phyloP scores from a whole-genome alignment of 2,113 vertebrate species.

The Erythrocebus patas region DNA sequence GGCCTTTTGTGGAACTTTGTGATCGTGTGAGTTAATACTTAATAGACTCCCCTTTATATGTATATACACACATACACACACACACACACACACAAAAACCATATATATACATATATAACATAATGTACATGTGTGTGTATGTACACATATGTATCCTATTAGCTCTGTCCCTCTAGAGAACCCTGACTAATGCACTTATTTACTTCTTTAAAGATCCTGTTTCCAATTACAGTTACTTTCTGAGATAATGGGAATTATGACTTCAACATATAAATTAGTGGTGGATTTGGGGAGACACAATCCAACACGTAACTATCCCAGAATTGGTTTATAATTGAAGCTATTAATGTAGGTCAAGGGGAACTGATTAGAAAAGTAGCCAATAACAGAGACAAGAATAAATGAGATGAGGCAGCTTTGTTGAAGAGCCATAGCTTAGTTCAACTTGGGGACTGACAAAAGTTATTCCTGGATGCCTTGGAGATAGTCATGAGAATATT shows the following conservation, averaged over 20 bases:
- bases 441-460: neutral
- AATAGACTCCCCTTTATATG: too few species aligned
- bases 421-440: neutral
- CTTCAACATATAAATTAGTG: neutral
- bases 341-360: neutral
- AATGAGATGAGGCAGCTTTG: neutral
- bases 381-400: neutral
- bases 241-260: neutral
- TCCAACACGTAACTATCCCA: neutral
- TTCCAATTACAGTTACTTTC: neutral
- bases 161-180: too few species aligned
- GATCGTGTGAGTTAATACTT: too few species aligned
- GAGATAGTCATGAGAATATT: neutral
- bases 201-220: neutral
- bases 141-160: too few species aligned
- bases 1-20: too few species aligned
- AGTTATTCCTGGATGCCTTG: neutral
- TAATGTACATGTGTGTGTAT: too few species aligned
- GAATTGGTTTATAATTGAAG: neutral
- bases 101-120: too few species aligned
- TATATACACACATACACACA: too few species aligned
- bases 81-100: too few species aligned
- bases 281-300: fast-evolving
- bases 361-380: neutral
- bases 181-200: neutral